Conservation (phyloP, 2,888 invertebrate species). For the Sericinus montela region DNA sequence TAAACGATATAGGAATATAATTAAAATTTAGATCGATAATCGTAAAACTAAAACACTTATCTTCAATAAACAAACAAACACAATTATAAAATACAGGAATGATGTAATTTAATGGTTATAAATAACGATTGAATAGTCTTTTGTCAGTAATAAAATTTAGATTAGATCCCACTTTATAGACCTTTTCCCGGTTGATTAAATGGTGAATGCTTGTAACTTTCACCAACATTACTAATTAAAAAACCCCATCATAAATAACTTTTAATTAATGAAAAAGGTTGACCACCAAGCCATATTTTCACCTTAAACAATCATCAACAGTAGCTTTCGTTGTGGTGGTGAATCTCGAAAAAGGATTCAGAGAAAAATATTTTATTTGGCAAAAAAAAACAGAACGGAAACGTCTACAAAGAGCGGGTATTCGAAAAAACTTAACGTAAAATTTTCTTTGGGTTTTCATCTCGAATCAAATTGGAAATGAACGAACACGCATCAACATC, state of each 20-base stretch:
- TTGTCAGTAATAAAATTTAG: not conserved
- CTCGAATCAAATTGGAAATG: not conserved
- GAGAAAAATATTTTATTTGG: too few species aligned
- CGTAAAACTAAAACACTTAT: slow-evolving; percentile 24
- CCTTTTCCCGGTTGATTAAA: not conserved
- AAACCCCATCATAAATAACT: too few species aligned
- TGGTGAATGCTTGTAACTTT: too few species aligned
- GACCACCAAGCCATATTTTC: too few species aligned
- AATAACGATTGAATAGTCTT: slow-evolving; percentile 3
- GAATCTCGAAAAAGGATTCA: too few species aligned
- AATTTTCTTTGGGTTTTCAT: slow-evolving; percentile 13
- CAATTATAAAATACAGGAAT: slow-evolving; percentile 52
- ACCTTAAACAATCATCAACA: too few species aligned
- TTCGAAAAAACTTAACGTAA: not conserved
- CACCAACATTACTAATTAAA: too few species aligned
- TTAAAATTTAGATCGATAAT: slow-evolving; percentile 7
- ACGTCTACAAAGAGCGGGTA: not conserved
- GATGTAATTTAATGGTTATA: slow-evolving; percentile 32
- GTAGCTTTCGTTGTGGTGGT: too few species aligned
- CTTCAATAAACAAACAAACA: slow-evolving; percentile 34
- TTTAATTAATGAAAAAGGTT: too few species aligned
- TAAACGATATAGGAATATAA: slow-evolving; percentile 1
- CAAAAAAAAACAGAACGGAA: too few species aligned
- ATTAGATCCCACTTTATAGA: not conserved
- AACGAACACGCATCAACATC: slow-evolving; percentile 17